Conservation (phyloP, 2,113 vertebrate genomes). For the Stegostoma tigrinum region DNA sequence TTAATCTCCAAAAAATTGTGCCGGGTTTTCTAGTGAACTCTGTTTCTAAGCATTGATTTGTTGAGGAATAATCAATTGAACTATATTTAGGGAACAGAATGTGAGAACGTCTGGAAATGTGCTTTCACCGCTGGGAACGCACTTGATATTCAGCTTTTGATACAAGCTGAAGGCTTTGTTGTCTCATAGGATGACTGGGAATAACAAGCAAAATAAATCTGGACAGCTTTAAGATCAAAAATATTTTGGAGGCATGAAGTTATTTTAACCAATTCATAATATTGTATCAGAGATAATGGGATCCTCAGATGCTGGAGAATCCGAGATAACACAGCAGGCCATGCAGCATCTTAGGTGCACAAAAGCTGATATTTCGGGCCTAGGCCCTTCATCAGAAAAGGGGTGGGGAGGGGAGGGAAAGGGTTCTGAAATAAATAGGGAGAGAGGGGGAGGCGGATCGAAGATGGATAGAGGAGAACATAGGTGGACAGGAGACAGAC, state of each 20-base stretch:
- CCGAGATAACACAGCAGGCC: too few species aligned
- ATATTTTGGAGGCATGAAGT: not conserved
- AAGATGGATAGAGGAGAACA: too few species aligned
- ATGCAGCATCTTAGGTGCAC: too few species aligned
- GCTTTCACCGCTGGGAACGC: not conserved
- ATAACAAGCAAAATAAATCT: not conserved
- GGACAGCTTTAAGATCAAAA: not conserved
- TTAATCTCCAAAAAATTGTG: not conserved
- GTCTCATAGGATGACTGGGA: not conserved
- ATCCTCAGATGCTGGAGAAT: too few species aligned
- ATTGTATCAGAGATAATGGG: too few species aligned
- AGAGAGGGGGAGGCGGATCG: too few species aligned
- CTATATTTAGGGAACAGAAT: not conserved
- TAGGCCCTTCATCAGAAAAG: too few species aligned
- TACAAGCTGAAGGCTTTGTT: not conserved
- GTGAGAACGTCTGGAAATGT: not conserved
- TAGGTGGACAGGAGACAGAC: too few species aligned
- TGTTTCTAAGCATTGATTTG: not conserved
- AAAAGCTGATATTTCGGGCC: too few species aligned
- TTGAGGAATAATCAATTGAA: not conserved
- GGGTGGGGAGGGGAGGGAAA: too few species aligned
- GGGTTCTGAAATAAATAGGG: too few species aligned
- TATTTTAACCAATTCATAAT: not conserved
- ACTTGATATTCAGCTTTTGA: not conserved
- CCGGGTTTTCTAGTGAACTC: not conserved